Base-by-base conservation (phyloP, 2,888 invertebrate species). In the Ethmia dodecea region DNA sequence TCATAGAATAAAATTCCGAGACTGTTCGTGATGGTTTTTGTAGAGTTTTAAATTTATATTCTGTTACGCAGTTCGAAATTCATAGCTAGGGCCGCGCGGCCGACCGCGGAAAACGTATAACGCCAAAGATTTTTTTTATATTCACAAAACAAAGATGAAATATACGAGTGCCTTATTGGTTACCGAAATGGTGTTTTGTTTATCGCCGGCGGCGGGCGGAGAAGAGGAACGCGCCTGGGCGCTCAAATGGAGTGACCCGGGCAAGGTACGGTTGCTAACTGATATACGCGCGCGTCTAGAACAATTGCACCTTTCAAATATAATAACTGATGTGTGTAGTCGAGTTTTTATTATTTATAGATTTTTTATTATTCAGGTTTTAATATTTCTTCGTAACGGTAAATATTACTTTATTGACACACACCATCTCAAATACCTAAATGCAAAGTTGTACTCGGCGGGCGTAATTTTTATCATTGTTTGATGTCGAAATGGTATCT, bases 221-320 rank as follows among this genome's bases (percentile, higher is more conserved):
- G 68, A 62, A 68, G 81, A 79, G 90, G 89, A 88, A 89, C 91
- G 67, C 87, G 91, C 89, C 92, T 89, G 90, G 89, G 89, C 91
- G 83, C 91, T 92, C 92, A 91, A 92, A 90, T 89, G 68, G 91
- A 92, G 91, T 87, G 91, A 89, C 90, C 89, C 89, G 92, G 92
- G 91, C 91, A 90, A 92, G 92, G 92, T 92, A 92, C 90, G 88
- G 91, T 91, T 76, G 71, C 77, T 74, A 67, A 57, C 50, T 72
- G 63, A 63, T 67, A 63, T 67, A 54, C 18, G 70, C 76, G 70
- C 77, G 60, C 67, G 77, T 62, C 76, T 49, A 67, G 70, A 50
- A 77, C 76, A 75, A 74, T 63, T 65, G 62, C 61, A 56, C 35
- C 20, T 43, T 20, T 14, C 25, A 2, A 25, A 10, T 11, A 25